These are phyloP conservation scores for Sus scrofa DNA, from an alignment of 2,113 vertebrate genomes.

Conservation along the genomic window DNA sequence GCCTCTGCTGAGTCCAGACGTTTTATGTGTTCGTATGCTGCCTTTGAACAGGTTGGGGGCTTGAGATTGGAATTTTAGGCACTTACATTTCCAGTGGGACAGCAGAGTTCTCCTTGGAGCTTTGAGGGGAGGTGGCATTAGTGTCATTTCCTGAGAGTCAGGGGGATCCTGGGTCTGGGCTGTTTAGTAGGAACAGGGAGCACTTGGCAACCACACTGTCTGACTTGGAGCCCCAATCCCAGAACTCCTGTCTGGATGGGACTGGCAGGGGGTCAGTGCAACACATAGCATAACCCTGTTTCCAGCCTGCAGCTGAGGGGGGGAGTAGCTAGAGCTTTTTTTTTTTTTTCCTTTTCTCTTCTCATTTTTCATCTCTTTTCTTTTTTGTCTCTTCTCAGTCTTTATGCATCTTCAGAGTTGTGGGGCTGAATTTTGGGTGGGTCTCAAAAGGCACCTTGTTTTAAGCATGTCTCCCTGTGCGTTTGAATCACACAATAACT, in stretches of 20 bases:
- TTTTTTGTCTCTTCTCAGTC: neutral
- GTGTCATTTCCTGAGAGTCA: neutral
- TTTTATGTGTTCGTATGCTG: neutral
- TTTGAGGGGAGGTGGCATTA: neutral
- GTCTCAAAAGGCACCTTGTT: neutral
- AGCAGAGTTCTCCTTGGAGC: neutral
- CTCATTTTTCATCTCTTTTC: too few species aligned
- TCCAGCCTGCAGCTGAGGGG: accelerated
- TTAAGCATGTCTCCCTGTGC: accelerated
- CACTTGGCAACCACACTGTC: neutral
- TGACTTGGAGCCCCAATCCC: neutral
- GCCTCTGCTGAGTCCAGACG: neutral
- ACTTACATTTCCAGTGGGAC: neutral
- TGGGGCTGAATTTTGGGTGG: neutral
- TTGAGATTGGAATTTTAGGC: neutral
- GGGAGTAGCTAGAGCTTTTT: accelerated
- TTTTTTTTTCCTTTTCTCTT: neutral
- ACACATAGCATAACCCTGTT: neutral
- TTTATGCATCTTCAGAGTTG: neutral
- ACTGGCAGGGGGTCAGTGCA: neutral
- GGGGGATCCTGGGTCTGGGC: neutral
- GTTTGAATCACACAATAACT: neutral
- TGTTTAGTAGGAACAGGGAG: neutral
- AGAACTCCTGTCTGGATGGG: neutral
- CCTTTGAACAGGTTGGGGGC: neutral